Evolutionary conservation across 2,113 vertebrate species (phyloP).

Genomic region (Cettia cetti): DNA sequence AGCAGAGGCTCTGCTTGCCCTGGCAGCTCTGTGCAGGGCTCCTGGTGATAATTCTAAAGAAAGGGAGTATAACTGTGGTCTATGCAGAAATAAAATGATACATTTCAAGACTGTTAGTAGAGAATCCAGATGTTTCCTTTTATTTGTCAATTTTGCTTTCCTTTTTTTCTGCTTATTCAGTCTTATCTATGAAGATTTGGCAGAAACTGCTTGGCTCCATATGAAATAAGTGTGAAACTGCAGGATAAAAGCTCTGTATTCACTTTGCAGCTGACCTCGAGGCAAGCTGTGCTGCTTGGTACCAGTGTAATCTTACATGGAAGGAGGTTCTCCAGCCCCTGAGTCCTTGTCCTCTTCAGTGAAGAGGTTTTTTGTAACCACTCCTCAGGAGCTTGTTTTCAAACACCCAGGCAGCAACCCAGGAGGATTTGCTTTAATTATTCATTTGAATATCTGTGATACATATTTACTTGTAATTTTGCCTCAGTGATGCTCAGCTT

Average conservation of each 20-base stretch:
- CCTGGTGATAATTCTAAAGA: neutral
- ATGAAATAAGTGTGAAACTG: neutral
- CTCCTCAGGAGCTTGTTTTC: neutral
- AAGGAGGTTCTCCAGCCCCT: neutral
- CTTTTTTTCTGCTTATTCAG: neutral
- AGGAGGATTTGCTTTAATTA: neutral
- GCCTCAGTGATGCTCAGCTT: neutral
- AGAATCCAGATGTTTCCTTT: neutral
- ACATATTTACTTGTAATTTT: neutral
- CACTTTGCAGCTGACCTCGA: neutral
- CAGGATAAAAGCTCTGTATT: neutral
- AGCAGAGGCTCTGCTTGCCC: neutral
- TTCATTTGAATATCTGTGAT: neutral
- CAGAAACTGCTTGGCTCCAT: neutral
- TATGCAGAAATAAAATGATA: neutral
- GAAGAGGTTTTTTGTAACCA: neutral
- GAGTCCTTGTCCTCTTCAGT: neutral
- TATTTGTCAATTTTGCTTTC: neutral
- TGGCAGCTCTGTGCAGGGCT: neutral
- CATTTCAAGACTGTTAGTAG: neutral
- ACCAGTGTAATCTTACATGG: neutral
- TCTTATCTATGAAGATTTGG: neutral
- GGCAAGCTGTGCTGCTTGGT: neutral
- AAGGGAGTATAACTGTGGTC: neutral
- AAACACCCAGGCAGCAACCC: neutral